Conservation (phyloP, 2,888 invertebrate species). For the Amblyjoppa proteus region DNA sequence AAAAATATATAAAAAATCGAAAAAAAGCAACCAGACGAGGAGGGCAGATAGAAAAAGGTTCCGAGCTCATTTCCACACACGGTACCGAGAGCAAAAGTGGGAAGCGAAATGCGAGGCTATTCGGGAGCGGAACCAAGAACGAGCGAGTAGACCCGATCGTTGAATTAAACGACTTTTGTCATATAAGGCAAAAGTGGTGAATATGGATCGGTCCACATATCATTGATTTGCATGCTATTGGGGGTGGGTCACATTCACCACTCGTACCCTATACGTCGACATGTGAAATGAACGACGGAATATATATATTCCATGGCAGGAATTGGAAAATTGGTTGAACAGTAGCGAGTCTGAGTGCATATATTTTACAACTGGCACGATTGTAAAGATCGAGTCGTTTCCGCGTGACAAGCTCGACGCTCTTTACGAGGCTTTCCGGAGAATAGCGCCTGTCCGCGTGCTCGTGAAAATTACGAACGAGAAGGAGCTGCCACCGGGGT, state of each 20-base stretch:
- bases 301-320: constrained; percentile 68
- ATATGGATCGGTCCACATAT: neutral
- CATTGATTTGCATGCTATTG: too few species aligned
- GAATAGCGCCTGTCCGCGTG: constrained; percentile 78
- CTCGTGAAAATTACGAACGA: constrained; percentile 77
- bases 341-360: constrained; percentile 78
- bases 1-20: neutral
- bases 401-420: constrained; percentile 70
- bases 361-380: constrained; percentile 80
- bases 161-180: constrained; percentile 9
- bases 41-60: constrained; percentile 7
- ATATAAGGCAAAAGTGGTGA: neutral
- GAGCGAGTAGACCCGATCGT: constrained; percentile 13
- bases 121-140: neutral
- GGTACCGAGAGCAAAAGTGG: neutral
- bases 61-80: neutral
- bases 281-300: neutral
- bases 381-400: constrained; percentile 79
- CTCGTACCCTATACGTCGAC: neutral
- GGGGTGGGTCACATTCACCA: too few species aligned
- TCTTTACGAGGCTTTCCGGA: constrained; percentile 77
- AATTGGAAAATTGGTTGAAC: constrained; percentile 79
- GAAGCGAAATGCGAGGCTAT: constrained; percentile 6
- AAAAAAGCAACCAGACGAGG: neutral
- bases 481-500: constrained; percentile 75